Evolutionary conservation across 2,113 vertebrate species (phyloP), one percentile per base, ranked within the genome.

Genomic region (Trichechus manatus): DNA sequence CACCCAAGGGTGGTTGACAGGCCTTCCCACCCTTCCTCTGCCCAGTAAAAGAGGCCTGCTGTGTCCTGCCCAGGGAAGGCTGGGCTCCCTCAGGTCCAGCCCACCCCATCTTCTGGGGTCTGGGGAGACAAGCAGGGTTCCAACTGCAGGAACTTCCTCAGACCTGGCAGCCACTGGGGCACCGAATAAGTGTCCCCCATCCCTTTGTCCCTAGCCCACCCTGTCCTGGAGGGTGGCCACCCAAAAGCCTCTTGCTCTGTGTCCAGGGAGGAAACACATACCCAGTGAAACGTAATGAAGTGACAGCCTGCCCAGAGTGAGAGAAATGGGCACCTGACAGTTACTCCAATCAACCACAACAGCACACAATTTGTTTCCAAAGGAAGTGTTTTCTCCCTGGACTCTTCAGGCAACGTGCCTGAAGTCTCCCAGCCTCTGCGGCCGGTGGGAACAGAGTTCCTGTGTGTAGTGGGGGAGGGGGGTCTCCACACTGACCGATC

Each of bases 181-280:
- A 6, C 6, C 31, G 61, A 53, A 7, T 0, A 66, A 27, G n/a
- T 2, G 25, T 9, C 23, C 9, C 31, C 79, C 39, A 74, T 23
- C 8, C 66, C 85, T 91, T 87, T 84, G 97, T 80, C 86, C 82
- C 63, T 6, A 20, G 92, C n/a, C 42, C 81, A 87, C 29, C 81
- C 20, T 11, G 39, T 53, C 47, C 89, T 77, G 1, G n/a, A 75
- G 20, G 59, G 89, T 5, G 20, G 85, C 33, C 1, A 9, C 77
- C 89, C 56, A 50, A 96, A 81, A 90, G 47, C 89, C 92, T 96
- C 82, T 92, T 29, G 79, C 79, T 87, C 91, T 68, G 64, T 77
- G 70, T 20, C 25, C 47, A 39, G 59, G 78, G 92, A 97, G 92
- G 97, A 95, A 97, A 77, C 81, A 19, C 96, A 97, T 81, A 0